Conservation (phyloP, 2,797 vertebrate genomes). For the Helarctos malayanus region DNA sequence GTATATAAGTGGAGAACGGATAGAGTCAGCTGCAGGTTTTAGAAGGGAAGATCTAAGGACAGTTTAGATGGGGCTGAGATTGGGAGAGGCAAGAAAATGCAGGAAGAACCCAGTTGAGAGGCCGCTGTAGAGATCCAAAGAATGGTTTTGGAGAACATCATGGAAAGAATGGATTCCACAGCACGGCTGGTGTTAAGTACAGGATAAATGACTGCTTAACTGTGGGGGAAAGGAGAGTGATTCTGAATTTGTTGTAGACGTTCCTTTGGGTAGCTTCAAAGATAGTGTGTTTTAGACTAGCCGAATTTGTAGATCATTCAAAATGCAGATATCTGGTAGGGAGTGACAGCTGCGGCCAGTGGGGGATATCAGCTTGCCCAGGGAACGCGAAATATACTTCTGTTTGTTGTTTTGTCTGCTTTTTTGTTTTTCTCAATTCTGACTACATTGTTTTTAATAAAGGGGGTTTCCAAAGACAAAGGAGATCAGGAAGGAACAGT, state of each 20-base stretch:
- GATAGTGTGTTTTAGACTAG: not conserved
- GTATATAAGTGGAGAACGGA: not conserved
- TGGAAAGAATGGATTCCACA: not conserved
- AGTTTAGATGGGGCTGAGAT: not conserved
- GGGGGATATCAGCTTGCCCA: not conserved
- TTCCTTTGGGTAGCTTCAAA: conserved; percentile 1
- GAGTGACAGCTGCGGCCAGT: not conserved
- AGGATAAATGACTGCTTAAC: not conserved
- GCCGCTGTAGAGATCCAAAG: not conserved
- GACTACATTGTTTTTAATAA: conserved; percentile 52
- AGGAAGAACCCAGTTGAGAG: not conserved
- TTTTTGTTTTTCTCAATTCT: not conserved
- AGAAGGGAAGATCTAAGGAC: not conserved
- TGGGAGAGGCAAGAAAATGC: not conserved
- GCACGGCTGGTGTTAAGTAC: not conserved
- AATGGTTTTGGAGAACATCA: not conserved
- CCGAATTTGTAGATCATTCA: not conserved
- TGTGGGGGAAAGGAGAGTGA: not conserved
- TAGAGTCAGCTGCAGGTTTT: not conserved
- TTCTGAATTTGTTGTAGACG: not conserved
- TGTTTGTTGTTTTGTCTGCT: not conserved
- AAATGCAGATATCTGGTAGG: not conserved
- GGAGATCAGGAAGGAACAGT: not conserved
- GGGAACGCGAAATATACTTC: not conserved
- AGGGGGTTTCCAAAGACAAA: conserved; percentile 27